Base-by-base conservation (phyloP, 2,888 invertebrate species). In the Argyresthia goedartella region DNA sequence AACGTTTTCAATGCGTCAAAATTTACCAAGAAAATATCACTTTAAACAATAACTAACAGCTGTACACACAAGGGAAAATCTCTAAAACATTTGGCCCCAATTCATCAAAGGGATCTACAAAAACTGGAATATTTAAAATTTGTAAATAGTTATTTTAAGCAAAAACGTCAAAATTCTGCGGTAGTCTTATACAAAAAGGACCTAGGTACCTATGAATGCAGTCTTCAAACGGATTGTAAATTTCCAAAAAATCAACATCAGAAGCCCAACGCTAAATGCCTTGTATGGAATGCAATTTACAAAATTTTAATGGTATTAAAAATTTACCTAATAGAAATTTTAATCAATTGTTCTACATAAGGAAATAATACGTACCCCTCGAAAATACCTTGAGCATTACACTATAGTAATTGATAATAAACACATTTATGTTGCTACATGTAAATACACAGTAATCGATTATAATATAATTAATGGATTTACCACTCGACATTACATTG, bases 301-400 rank as follows among this genome's bases (percentile, higher is more conserved):
- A 58, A 60, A 57, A 60, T n/a, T n/a, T n/a, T n/a, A n/a, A 60
- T 66, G 62, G 65, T 69, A 65, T 65, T 60, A 50, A 60, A 25
- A 59, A 59, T 64, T 64, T 60, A 61, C 62, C 61, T 65, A 69
- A 69, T 71, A 67, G 63, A 66, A 69, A 69, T 66, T 56, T 64
- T 65, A 69, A 66, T 67, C 62, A 64, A 66, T 65, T 62, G 56
- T 61, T 11, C 65, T 71, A 73, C 71, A 66, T 63, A 71, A 68
- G 65, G 66, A 69, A 71, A 69, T 60, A 65, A 70, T 71, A 72
- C 65, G 64, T 67, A 77, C 75, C 73, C 71, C 68, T 72, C 71
- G 73, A 80, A 78, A 79, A 84, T 70, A 81, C 74, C 69, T 85
- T 86, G 85, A 86, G 84, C 86, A 70, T 79, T 78, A 84, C 66